These are phyloP conservation scores for Drosophila helvetica DNA, from an alignment of 2,888 invertebrate species.

Conservation along the genomic window DNA sequence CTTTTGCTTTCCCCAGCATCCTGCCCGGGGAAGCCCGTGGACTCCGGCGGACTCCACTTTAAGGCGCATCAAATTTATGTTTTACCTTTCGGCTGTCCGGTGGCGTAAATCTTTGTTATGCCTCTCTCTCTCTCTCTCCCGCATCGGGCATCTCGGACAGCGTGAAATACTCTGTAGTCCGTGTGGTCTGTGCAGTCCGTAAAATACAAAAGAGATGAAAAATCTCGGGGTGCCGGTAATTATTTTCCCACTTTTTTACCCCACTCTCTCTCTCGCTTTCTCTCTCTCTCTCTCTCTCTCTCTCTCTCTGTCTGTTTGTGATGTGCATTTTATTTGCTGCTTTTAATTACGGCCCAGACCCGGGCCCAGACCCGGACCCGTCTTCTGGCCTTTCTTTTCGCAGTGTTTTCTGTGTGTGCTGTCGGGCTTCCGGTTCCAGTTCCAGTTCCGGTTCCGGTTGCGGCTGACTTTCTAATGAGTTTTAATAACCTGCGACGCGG, in stretches of 20 bases:
- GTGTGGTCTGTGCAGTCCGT: background rate
- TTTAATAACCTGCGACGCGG: slow-evolving; percentile 41
- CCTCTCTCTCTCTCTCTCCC: slow-evolving; percentile 3
- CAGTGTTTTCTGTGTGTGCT: background rate
- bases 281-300: background rate
- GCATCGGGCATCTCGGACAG: slow-evolving; percentile 9
- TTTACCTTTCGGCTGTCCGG: slow-evolving; percentile 50
- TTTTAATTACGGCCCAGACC: slow-evolving; percentile 32
- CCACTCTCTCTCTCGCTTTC: background rate
- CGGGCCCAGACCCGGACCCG: background rate
- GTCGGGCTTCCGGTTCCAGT: background rate
- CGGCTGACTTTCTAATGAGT: slow-evolving; percentile 55
- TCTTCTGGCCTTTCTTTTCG: background rate
- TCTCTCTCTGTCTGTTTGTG: slow-evolving; percentile 12
- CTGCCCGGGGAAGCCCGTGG: background rate
- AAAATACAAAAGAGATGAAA: slow-evolving; percentile 22
- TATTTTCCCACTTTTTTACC: slow-evolving; percentile 35
- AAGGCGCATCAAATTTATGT: slow-evolving; percentile 68
- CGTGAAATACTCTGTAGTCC: background rate
- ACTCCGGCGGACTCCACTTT: slow-evolving; percentile 32
- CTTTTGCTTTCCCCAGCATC: slow-evolving; percentile 41
- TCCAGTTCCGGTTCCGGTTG: background rate
- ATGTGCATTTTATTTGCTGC: slow-evolving; percentile 33
- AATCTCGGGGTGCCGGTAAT: slow-evolving; percentile 49
- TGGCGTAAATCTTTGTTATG: slow-evolving; percentile 75